phyloP scores from a whole-genome alignment of 2,888 invertebrate genomes.

The Drosophila lutescens region DNA sequence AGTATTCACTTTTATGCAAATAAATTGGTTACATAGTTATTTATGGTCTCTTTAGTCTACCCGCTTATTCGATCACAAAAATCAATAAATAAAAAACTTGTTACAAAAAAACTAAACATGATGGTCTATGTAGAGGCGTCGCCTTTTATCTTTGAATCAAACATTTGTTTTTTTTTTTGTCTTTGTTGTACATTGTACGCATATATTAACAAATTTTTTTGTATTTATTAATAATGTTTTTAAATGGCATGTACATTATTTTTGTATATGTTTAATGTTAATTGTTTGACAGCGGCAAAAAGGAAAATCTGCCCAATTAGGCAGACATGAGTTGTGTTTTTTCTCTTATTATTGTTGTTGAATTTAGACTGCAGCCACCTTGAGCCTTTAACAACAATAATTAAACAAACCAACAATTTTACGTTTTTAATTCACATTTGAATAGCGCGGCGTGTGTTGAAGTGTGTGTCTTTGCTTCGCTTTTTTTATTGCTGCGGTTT shows the following conservation, averaged over 20 bases:
- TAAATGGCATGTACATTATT: constrained; percentile 22
- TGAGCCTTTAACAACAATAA: constrained; percentile 59
- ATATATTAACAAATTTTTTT: constrained; percentile 7
- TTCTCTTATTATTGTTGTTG: constrained; percentile 36
- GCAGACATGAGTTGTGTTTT: constrained; percentile 50
- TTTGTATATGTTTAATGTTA: constrained; percentile 54
- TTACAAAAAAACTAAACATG: constrained; percentile 11
- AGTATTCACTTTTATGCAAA: not conserved
- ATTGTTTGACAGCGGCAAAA: constrained; percentile 52
- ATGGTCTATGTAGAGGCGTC: constrained; percentile 1
- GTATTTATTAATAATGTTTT: constrained; percentile 39
- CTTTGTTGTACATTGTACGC: constrained; percentile 3
- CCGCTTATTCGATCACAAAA: constrained; percentile 1
- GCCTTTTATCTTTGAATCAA: constrained; percentile 21
- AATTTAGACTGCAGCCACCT: constrained; percentile 56
- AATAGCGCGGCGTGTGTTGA: constrained; percentile 26
- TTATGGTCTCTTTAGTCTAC: not conserved
- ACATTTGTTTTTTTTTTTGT: constrained; percentile 19
- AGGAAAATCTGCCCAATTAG: constrained; percentile 62
- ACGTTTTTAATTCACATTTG: constrained; percentile 45
- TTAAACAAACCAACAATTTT: constrained; percentile 53
- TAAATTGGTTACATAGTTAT: not conserved
- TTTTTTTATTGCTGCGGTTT: constrained; percentile 43
- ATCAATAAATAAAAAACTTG: constrained; percentile 23
- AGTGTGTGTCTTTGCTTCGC: constrained; percentile 25